Percentiles rank a stretch among this genome's conserved stretches.
Evolutionary conservation across 53 echinoderm and acorn worm genomes (phyloP).

Genomic region (Paracentrotus lividus): DNA sequence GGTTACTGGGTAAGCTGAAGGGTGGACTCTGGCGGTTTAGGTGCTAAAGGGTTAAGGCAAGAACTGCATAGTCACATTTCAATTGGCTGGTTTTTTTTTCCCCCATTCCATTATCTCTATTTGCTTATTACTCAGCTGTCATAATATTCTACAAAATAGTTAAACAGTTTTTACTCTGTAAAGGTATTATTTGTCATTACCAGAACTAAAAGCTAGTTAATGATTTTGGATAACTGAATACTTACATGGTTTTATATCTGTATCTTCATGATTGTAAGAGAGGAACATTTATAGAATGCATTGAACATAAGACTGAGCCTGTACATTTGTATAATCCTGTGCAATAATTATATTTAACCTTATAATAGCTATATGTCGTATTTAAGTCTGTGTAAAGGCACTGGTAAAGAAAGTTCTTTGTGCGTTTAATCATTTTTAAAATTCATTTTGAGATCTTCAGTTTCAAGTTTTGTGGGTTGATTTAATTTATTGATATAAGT

Average conservation of each 20-base stretch:
- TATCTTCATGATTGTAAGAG: no score
- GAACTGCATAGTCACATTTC: no score
- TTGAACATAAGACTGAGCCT: conserved; percentile 4
- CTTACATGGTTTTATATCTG: conserved; percentile 29
- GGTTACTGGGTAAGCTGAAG: no score
- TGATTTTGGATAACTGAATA: neutral
- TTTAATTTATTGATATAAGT: conserved; percentile 32
- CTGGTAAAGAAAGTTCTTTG: neutral
- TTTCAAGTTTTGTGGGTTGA: neutral
- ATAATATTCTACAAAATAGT: no score
- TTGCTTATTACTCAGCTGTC: no score
- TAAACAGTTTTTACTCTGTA: no score
- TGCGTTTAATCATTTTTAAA: neutral
- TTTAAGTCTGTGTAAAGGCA: neutral
- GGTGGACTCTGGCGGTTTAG: no score
- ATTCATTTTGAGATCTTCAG: neutral
- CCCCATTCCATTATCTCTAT: no score
- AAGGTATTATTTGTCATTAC: no score
- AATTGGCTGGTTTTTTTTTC: no score
- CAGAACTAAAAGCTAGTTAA: no score
- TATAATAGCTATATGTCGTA: conserved; percentile 18
- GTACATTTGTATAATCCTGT: conserved; percentile 45
- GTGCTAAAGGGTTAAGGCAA: no score
- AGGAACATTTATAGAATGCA: neutral
- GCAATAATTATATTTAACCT: conserved; percentile 49